Base-by-base conservation (phyloP, 2,797 vertebrate genomes). In the Acestrorhynchus altus region DNA sequence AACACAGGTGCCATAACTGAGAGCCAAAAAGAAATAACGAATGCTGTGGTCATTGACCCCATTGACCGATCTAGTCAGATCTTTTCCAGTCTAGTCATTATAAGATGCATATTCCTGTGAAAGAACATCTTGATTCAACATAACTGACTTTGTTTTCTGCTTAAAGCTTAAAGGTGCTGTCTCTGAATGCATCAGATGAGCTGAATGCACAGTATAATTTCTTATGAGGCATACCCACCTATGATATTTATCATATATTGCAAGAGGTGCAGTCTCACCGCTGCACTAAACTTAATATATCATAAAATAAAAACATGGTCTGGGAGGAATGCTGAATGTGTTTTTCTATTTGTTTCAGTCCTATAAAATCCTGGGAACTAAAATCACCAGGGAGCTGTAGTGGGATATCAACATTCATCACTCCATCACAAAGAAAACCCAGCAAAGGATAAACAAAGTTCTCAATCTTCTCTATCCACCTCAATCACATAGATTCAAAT, bases 151-250 rank as follows among this genome's bases (percentile, higher is more conserved):
- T 65, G 40, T 44, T 44, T 65, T 24, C 63, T 20, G 13, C 40
- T 40, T 15, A 26, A n/a, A 42, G 47, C 49, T 39, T 18, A 13
- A 31, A 61, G 20, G 40, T 10, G 16, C 18, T 2, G 1, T 20
- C 24, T 11, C 2, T 22, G 42, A 12, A 35, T 47, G 35, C 8
- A 26, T 47, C 12, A 46, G 52, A 24, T 28, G 42, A 42, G 39
- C 7, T 26, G 46, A 15, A 51, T 40, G 22, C 26, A 26, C 31
- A 68, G 49, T 77, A 57, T 70, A 6, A 69, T 74, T 77, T 51
- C 46, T 24, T 66, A 26, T 7, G 24, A 16, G 64, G 22, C 15
- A 12, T 26, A n/a, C 22, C 24, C 20, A 31, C 42, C 1, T 26
- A 26, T 24, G 64, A 47, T 66, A 46, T 26, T 40, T 26, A 46